These are phyloP conservation scores for Barypeithes pellucidus DNA, from an alignment of 2,888 invertebrate genomes.

Conservation along the genomic window DNA sequence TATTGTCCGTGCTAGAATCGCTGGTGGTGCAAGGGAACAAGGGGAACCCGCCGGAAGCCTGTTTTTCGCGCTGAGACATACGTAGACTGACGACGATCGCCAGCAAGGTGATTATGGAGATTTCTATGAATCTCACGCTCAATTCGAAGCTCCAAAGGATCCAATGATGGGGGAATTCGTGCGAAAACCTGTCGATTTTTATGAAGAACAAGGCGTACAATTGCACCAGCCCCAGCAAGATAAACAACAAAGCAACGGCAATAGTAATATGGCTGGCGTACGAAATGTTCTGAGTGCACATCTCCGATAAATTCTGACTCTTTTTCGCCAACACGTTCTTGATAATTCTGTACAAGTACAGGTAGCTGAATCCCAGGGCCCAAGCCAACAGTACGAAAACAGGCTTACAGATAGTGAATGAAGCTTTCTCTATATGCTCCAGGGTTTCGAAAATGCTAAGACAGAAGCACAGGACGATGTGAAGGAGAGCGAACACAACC, in stretches of 20 bases:
- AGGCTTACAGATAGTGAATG: slow-evolving; percentile 84
- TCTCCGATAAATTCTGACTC: slow-evolving; percentile 85
- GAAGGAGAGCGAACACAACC: slow-evolving; percentile 84
- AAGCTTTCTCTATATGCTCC: slow-evolving; percentile 67
- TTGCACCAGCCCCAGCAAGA: slow-evolving; percentile 87
- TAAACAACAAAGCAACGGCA: slow-evolving; percentile 88
- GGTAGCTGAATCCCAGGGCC: slow-evolving; percentile 87
- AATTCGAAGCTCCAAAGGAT: slow-evolving; percentile 94
- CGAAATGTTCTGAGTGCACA: slow-evolving; percentile 83
- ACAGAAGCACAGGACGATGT: slow-evolving; percentile 86
- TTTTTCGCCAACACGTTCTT: slow-evolving; percentile 83
- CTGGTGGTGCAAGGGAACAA: slow-evolving; percentile 87
- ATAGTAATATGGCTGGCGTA: slow-evolving; percentile 93
- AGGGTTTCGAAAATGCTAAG: slow-evolving; percentile 84
- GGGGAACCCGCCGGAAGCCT: slow-evolving; percentile 82
- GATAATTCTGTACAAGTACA: slow-evolving; percentile 87
- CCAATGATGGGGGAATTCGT: slow-evolving; percentile 85
- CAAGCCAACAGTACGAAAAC: slow-evolving; percentile 90
- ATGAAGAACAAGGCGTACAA: slow-evolving; percentile 86
- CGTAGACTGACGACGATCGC: slow-evolving; percentile 87
- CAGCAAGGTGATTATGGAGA: slow-evolving; percentile 88
- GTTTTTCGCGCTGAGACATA: slow-evolving; percentile 82
- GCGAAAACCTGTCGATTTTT: slow-evolving; percentile 70
- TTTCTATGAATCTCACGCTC: slow-evolving; percentile 87
- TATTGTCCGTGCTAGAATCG: slow-evolving; percentile 88